Evolutionary conservation across 2,888 invertebrate species (phyloP).

Genomic region (Pachydiplax longipennis): DNA sequence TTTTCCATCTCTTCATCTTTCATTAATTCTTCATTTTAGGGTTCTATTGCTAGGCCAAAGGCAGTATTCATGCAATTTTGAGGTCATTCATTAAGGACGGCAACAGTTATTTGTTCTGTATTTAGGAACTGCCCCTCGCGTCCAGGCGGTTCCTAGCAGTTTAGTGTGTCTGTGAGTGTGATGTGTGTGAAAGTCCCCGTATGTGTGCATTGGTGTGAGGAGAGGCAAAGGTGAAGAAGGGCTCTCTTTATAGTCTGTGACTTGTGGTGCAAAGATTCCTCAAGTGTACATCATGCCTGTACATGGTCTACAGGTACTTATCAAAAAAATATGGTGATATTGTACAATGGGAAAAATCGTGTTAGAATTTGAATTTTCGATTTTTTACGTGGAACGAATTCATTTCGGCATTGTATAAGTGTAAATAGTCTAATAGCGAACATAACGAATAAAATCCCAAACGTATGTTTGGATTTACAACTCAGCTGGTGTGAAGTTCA

Average conservation of each 20-base stretch:
- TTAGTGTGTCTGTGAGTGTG: conserved; percentile 41
- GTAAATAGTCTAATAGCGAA: conserved; percentile 42
- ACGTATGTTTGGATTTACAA: conserved; percentile 43
- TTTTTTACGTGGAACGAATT: conserved; percentile 45
- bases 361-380: conserved; percentile 45
- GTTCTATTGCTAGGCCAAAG: conserved; percentile 37
- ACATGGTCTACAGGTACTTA: conserved; percentile 42
- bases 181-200: conserved; percentile 34
- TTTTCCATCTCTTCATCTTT: conserved; percentile 33
- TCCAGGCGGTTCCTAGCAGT: conserved; percentile 43
- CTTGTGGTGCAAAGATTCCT: conserved; percentile 45
- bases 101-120: conserved; percentile 42
- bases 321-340: conserved; percentile 44
- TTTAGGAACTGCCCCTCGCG: conserved; percentile 44
- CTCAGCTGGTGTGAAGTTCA: not conserved
- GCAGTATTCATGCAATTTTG: conserved; percentile 36
- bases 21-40: conserved; percentile 24
- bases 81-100: conserved; percentile 35
- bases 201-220: conserved; percentile 43
- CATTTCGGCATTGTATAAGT: conserved; percentile 45
- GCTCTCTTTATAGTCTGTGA: conserved; percentile 42
- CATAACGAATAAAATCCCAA: conserved; percentile 36
- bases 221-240: conserved; percentile 21
- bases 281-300: conserved; percentile 45
- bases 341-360: conserved; percentile 44